phyloP scores from a whole-genome alignment of 2,797 vertebrate genomes.

The Acanthiza pusilla region DNA sequence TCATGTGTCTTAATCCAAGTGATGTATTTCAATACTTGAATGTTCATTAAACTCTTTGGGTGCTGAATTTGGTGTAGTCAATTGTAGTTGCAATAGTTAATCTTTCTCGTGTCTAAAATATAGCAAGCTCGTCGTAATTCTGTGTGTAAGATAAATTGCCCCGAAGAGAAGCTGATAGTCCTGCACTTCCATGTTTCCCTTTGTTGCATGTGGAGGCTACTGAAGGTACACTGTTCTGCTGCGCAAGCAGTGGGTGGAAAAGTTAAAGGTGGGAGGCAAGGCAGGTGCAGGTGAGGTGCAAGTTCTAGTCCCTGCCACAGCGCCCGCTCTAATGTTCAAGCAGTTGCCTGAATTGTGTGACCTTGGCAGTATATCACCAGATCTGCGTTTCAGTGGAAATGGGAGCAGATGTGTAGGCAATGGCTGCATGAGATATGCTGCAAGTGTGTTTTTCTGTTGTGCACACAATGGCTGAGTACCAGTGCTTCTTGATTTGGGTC shows the following conservation, averaged over 20 bases:
- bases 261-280: neutral
- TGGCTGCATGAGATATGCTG: neutral
- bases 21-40: neutral
- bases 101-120: neutral
- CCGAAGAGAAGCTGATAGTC: neutral
- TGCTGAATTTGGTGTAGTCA: neutral
- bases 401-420: neutral
- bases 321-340: neutral
- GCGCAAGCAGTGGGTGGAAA: neutral
- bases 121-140: rapidly evolving
- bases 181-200: neutral
- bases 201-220: neutral
- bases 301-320: neutral
- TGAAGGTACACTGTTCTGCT: neutral
- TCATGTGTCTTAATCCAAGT: neutral
- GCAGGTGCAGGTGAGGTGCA: neutral
- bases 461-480: neutral
- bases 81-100: neutral
- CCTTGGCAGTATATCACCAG: neutral
- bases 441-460: neutral
- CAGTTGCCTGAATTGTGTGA: neutral
- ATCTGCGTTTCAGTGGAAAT: neutral
- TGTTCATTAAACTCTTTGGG: neutral
- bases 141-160: neutral
- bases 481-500: neutral